Evolutionary conservation across 2,113 vertebrate genomes (phyloP), one percentile per base, ranked within the genome.

Genomic region (Hemibagrus wyckioides): DNA sequence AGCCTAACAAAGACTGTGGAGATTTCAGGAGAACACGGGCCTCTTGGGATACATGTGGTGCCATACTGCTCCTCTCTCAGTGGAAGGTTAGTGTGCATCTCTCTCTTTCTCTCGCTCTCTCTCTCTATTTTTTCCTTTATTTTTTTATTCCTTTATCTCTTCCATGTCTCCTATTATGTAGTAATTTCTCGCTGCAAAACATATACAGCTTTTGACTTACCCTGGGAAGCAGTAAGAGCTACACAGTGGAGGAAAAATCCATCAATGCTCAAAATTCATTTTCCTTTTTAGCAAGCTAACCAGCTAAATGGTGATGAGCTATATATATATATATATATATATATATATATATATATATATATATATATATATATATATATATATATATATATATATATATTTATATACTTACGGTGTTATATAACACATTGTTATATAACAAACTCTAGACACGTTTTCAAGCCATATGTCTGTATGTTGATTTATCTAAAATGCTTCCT

Each of bases 61-160:
- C 97, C 98, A 23, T 99, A 97, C 94, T 96, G 96, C 94, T 99
- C 98, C 69, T 98, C 98, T 23, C 93, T 99, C 90, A 99, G 97
- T 92, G 98, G 98, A 95, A 96, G 98, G 98, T 99, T 93, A 96
- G 97, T 92, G 17, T 86, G 7, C 21, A 10, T 50, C 85, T 41
- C 69, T 30, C 39, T 28, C 41, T 5, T 6, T 44, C 86, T 41
- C 59, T 36, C 39, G 36, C 30, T 11, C 6, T n/a, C 67, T 98
- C 97, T 21, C 93, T 99, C 90, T 98, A 97, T 92, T n/a, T 9
- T 48, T 25, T 25, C 15, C 23, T 25, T 33, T 50, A 15, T 39
- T 75, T 39, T 75, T 33, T 44, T 19, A 39, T 57, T 10, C 21
- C 23, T 21, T 1, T 25, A 21, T 81, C 33, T 59, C 21, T 81